A percentile compares a stretch with the other conserved stretches of the same genome.
These are phyloP conservation scores for Promerops cafer DNA, from an alignment of 2,113 vertebrate genomes.

Conservation along the genomic window DNA sequence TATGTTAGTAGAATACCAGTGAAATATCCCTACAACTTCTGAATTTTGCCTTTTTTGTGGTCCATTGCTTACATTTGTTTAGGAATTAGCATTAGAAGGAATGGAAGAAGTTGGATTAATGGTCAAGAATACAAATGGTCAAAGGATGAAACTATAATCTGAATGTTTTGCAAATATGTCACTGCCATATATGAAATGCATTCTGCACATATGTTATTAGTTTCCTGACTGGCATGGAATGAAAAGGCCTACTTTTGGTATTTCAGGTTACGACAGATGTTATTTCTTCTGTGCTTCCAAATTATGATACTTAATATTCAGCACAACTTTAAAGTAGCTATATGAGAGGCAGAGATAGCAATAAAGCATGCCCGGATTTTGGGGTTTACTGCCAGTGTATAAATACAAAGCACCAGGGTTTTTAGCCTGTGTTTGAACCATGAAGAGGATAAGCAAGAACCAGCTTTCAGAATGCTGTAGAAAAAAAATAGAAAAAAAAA, in stretches of 20 bases:
- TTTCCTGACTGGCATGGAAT: constrained; percentile 26
- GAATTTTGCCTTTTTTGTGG: not conserved
- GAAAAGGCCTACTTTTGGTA: constrained; percentile 21
- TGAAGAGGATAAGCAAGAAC: not conserved
- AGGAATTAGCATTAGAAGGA: not conserved
- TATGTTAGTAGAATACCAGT: not conserved
- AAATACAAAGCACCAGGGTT: not conserved
- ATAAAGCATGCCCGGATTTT: not conserved
- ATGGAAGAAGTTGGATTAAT: not conserved
- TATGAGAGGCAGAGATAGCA: not conserved
- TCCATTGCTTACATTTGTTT: not conserved
- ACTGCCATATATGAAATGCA: not conserved
- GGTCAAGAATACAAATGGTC: not conserved
- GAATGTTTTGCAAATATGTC: not conserved
- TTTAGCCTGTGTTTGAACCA: not conserved
- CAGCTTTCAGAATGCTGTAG: not conserved
- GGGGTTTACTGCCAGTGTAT: not conserved
- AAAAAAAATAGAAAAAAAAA: too few species aligned
- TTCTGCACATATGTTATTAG: not conserved
- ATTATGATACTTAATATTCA: constrained; percentile 8
- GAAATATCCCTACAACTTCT: not conserved
- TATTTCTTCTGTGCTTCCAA: constrained; percentile 13
- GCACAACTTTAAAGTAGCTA: not conserved
- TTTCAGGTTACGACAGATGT: constrained; percentile 34
- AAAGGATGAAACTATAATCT: not conserved